Conservation (phyloP, 2,113 vertebrate species). For the Sebastes fasciatus region DNA sequence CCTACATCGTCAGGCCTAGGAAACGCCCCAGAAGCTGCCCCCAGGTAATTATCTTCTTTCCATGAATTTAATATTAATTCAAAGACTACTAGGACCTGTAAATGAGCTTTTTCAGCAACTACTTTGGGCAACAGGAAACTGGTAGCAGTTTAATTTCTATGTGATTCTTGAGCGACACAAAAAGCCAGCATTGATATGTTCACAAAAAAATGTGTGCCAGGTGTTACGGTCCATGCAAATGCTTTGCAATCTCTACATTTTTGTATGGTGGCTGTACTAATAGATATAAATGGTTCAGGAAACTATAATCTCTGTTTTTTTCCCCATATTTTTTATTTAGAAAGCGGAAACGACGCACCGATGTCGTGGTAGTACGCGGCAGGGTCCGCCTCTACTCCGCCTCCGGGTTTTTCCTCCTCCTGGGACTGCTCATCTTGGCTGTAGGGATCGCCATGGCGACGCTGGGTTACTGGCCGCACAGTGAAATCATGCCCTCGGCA, state of each 20-base stretch:
- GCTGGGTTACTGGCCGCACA: constrained; percentile 97
- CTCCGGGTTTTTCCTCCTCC: constrained; percentile 94
- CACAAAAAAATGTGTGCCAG: not conserved
- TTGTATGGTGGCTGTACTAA: not conserved
- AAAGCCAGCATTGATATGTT: not conserved
- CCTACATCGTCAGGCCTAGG: constrained; percentile 72
- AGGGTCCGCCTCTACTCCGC: constrained; percentile 95
- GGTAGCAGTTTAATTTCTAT: not conserved
- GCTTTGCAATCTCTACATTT: not conserved
- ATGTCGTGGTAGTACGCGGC: constrained; percentile 95
- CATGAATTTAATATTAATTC: not conserved
- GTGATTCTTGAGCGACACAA: not conserved
- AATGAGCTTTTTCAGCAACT: not conserved
- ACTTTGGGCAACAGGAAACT: not conserved
- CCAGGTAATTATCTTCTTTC: constrained; percentile 55
- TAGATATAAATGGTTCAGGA: not conserved
- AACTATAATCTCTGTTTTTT: not conserved
- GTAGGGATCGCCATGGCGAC: constrained; percentile 96
- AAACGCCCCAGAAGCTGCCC: constrained; percentile 73
- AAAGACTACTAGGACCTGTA: not conserved
- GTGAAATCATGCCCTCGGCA: constrained; percentile 80
- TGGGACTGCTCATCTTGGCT: constrained; percentile 92
- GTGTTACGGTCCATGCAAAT: not conserved
- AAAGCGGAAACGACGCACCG: constrained; percentile 89
- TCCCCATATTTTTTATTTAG: constrained; percentile 39